Conservation (phyloP, 2,113 vertebrate species). For the Notiomystis cincta region DNA sequence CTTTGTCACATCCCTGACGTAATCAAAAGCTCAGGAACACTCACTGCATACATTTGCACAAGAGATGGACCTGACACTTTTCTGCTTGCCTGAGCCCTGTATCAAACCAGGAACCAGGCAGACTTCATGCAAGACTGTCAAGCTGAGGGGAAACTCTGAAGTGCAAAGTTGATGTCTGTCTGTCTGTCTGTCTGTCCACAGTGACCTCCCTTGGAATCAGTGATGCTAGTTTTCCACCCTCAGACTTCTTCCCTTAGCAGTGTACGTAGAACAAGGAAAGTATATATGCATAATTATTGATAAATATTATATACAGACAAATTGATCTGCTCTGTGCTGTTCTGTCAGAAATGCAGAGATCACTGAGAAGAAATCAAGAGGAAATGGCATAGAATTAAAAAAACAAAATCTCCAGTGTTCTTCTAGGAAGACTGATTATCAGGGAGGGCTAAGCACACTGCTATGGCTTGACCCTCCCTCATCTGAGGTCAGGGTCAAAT, state of each 20-base stretch:
- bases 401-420: neutral
- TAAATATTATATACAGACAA: neutral
- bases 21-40: neutral
- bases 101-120: neutral
- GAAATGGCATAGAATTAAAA: neutral
- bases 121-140: neutral
- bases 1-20: neutral
- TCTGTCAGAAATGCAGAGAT: neutral
- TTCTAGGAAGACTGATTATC: neutral
- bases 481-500: neutral
- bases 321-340: neutral
- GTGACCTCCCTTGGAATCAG: neutral
- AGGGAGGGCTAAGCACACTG: neutral
- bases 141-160: neutral
- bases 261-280: neutral
- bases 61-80: neutral
- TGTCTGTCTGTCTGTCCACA: neutral
- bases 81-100: neutral
- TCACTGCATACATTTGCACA: neutral
- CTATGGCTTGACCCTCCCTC: neutral
- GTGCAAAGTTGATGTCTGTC: neutral
- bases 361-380: neutral
- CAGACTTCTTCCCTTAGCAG: neutral
- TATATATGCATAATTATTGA: neutral
- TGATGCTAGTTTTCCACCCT: neutral